Evolutionary conservation across 1,140 invertebrate genomes (phyloP), one percentile per base, ranked within the genome.

Genomic region (Lordiphosa collinella): DNA sequence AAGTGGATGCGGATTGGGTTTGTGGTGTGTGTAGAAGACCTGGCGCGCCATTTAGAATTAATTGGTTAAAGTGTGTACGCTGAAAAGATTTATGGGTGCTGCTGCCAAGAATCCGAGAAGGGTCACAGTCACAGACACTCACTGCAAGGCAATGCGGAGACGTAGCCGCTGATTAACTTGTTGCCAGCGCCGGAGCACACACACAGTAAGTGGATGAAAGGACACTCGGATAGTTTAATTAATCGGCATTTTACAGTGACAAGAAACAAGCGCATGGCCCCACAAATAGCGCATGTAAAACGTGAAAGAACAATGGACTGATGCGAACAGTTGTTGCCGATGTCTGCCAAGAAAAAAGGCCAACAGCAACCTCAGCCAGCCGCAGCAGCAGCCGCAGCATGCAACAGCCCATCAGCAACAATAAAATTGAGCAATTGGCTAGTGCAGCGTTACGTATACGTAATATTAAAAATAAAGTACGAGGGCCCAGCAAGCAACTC

Each of bases 301-400:
- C 62, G 71, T 61, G 62, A 36, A 69, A 58, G 44, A 84, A 80
- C 76, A 84, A 84, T 85, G 78, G 79, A 78, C 67, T 84, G 78
- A 84, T 85, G 78, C 79, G 64, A 84, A 85, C 78, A 84, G 78
- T 85, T 84, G 78, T 78, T 52, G 79, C 53, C 60, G 52, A 78
- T 85, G 78, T 82, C 78, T 82, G 78, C 78, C 78, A 82, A 84
- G 61, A 76, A 53, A 54, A 37, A 37, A 61, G 35, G 71, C 55
- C 34, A 59, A 50, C 51, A 60, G 34, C 36, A 53, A 63, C 66
- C 46, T 18, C 31, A 58, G 49, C 29, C 12, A 64, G 48, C 44
- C 54, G 58, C 51, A 62, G 57, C 65, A 70, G 18, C 12, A 64
- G 48, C 44, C 54, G 58, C 51, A 62, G 57, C 65, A 70, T 70